Evolutionary conservation across 2,113 vertebrate genomes (phyloP).

Genomic region (cat (Felis catus)): F.catus_Fca126_mat1.0 CM031416.1:126470501-126471000

Average conservation of each 20-base stretch:
- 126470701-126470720: not conserved
- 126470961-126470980: not conserved
- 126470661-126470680: not conserved
- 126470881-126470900: not conserved
- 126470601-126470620: not conserved
- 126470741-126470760: not conserved
- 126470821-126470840: slow-evolving; percentile 19
- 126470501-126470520: not conserved
- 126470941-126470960: not conserved
- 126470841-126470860: not conserved
- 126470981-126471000: slow-evolving; percentile 7
- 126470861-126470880: not conserved
- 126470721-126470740: not conserved
- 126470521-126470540: not conserved
- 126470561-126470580: not conserved
- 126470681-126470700: rapidly evolving
- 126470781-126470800: not conserved
- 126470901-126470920: not conserved
- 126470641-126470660: not conserved
- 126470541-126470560: not conserved
- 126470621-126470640: not conserved
- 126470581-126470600: not conserved
- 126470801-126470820: not conserved
- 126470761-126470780: not conserved
- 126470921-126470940: not conserved